Evolutionary conservation across 2,888 invertebrate genomes (phyloP), one percentile per base, ranked within the genome.

Genomic region (Alsophila aescularia): DNA sequence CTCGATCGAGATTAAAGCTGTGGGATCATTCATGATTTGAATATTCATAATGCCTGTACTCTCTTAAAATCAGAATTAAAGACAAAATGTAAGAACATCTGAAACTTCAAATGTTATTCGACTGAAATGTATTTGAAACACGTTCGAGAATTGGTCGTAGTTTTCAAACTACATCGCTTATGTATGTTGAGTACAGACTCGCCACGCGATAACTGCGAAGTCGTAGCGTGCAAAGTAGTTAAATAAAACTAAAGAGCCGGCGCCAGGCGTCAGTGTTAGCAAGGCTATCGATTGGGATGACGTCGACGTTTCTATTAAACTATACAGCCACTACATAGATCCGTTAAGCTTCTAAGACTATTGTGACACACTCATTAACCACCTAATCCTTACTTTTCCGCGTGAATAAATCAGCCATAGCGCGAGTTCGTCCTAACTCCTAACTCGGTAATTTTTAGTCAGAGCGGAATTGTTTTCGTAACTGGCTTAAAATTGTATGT

Each of bases 231-330:
- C 60, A 52, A 67, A 74, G 69, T 68, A 72, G 66, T 75, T 71
- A 67, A 75, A 73, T 71, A 67, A 75, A 73, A 71, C 68, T 73
- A 60, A 69, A 62, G 62, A 70, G 64, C 62, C 60, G 61, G 55
- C 60, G 64, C 55, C 57, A 63, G 72, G 63, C 60, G 52, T 72
- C 72, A 63, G 60, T 62, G 69, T 75, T 75, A 79, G 70, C 74
- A 67, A 65, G 52, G 52, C 69, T 77, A 83, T 84, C 72, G 79
- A 79, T 80, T 79, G 62, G 44, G 56, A 62, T 65, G 60, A 64
- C 48, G 49, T 32, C 32, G 7, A 43, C 58, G 52, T 64, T 66
- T 67, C 68, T 67, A 65, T 70, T 66, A 69, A 70, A 62, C 66
- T 66, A 60, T 69, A 64, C 63, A 62, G 68, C 60, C 56, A 61